Conservation (phyloP, 2,113 vertebrate genomes). For the Emydura subglobosa region DNA sequence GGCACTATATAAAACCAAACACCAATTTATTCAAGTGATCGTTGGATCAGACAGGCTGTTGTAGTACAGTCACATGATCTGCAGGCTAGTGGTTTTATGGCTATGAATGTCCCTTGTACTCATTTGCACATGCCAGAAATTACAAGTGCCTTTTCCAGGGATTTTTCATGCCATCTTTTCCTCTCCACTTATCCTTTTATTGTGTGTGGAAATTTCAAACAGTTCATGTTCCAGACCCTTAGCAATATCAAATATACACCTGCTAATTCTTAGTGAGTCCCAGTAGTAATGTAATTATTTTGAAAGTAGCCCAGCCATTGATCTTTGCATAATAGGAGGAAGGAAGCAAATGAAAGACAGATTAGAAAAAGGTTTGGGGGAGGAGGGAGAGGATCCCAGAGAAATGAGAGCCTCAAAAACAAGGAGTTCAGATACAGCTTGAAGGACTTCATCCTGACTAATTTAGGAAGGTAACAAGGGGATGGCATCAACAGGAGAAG, state of each 20-base stretch:
- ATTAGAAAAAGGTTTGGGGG: neutral
- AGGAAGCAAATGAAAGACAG: constrained; percentile 44
- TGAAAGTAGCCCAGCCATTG: neutral
- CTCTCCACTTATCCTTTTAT: neutral
- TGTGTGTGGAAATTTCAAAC: constrained; percentile 33
- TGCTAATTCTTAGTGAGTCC: neutral
- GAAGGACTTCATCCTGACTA: constrained; percentile 70
- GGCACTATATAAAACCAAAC: constrained; percentile 38
- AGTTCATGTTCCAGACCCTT: neutral
- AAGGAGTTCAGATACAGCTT: constrained; percentile 50
- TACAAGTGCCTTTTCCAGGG: neutral
- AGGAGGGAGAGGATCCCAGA: neutral
- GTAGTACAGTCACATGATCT: neutral
- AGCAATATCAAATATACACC: neutral
- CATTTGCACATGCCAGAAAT: constrained; percentile 35
- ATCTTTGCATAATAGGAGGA: constrained; percentile 51
- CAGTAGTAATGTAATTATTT: constrained; percentile 8
- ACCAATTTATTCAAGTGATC: constrained; percentile 9
- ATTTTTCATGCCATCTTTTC: neutral
- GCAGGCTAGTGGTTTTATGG: constrained; percentile 54
- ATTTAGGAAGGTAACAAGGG: constrained; percentile 73
- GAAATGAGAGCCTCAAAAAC: constrained; percentile 50
- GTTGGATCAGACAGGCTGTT: constrained; percentile 39
- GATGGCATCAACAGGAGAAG: constrained; percentile 52
- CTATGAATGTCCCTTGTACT: constrained; percentile 4